Evolutionary conservation across 2,113 vertebrate species (phyloP).

Genomic region (Heteronetta atricapilla): DNA sequence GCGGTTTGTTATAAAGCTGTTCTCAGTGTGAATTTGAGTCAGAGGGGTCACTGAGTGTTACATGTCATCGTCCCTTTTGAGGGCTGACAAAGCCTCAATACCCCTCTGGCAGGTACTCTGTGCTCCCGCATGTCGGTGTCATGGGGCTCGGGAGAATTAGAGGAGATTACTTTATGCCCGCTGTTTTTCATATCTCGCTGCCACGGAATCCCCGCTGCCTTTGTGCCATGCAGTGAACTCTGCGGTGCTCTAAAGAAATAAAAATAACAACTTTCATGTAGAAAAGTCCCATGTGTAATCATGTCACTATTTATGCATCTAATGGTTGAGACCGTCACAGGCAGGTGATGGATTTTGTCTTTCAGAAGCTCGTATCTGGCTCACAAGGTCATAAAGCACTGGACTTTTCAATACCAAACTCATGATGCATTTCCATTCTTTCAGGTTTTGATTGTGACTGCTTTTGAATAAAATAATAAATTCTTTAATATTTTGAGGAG

Average conservation of each 20-base stretch:
- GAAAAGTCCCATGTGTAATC: neutral
- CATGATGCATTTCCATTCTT: neutral
- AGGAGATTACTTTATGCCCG: neutral
- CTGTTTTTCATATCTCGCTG: neutral
- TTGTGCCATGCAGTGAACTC: neutral
- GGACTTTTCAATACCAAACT: neutral
- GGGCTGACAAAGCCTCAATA: neutral
- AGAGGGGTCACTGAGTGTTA: neutral
- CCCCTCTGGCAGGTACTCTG: neutral
- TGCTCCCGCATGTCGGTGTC: neutral
- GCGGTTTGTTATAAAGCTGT: neutral
- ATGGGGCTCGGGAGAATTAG: neutral
- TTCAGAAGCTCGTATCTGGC: neutral
- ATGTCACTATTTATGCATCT: neutral
- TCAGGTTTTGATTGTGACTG: neutral
- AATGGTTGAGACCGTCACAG: neutral
- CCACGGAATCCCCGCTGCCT: neutral
- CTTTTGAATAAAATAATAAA: neutral
- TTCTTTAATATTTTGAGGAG: neutral
- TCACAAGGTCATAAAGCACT: neutral
- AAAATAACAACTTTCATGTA: neutral
- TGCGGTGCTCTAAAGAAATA: neutral
- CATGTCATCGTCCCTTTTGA: neutral
- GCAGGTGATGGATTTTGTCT: neutral
- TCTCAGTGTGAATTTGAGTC: neutral